phyloP scores from a whole-genome alignment of 2,888 invertebrate species.

The Harpalus rufipes region DNA sequence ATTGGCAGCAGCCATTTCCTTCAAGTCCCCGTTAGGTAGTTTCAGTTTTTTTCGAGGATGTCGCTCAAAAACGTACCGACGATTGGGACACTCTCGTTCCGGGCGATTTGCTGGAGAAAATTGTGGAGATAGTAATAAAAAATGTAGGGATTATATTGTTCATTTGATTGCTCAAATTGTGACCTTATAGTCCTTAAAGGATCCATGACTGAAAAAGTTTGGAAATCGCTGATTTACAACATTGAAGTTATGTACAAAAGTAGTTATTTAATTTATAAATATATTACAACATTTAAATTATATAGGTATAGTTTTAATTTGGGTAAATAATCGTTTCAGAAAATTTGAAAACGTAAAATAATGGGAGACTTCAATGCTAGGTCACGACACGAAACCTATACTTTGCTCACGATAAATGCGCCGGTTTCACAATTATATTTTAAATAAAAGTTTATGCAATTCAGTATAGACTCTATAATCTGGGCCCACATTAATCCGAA shows the following conservation, averaged over 20 bases:
- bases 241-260: too few relatives aligned
- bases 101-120: constrained; percentile 85
- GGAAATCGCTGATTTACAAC: not conserved
- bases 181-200: too few relatives aligned
- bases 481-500: too few relatives aligned
- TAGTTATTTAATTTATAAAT: not conserved
- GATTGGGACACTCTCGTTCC: constrained; percentile 92
- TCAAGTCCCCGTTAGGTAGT: constrained; percentile 88
- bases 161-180: not conserved
- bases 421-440: not conserved
- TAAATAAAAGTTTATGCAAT: too few relatives aligned
- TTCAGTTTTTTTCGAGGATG: constrained; percentile 91
- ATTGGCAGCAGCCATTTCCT: constrained; percentile 91
- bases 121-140: not conserved
- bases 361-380: not conserved
- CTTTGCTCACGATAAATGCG: not conserved
- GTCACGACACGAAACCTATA: not conserved
- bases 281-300: not conserved
- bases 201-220: not conserved
- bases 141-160: not conserved
- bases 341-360: not conserved
- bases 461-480: too few relatives aligned
- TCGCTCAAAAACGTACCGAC: constrained; percentile 92
- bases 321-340: not conserved
- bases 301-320: not conserved